Evolutionary conservation across 1,140 invertebrate species (phyloP), one percentile per base, ranked within the genome.

Genomic region (Danaus melanippus): DNA sequence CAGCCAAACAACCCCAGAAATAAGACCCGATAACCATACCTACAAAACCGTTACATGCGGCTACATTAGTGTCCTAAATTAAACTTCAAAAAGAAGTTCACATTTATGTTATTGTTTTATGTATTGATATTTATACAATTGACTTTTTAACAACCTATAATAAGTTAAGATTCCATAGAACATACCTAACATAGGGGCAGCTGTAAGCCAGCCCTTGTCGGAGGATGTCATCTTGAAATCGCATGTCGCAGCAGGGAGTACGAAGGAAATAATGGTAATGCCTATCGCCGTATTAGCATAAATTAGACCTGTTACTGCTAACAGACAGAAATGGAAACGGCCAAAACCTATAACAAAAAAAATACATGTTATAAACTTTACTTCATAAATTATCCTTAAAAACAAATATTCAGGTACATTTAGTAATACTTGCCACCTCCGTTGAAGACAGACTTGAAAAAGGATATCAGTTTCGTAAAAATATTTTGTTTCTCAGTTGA

Each of bases 11-110:
- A 40, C 95, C 95, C 94, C 94, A 96, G 77, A 96, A 92, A 84
- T 95, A 95, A n/a, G 94, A 95, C 11, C 95, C 94, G 58, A 95
- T 86, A 55, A 96, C 91, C 95, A 96, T 96, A 60, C 95, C 95
- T 94, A 65, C 11, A 56, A 56, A 45, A 8, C 2, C 21, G 21
- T 32, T 32, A 32, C 6, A 32, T 32, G 21, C 21, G 21, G 21
- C 21, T 32, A 32, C 2, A 49, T 40, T 44, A 50, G 6, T 39
- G n/a, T 10, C 21, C 21, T 32, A 32, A 32, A 32, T 32, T 32
- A 32, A 32, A 32, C 21, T 4, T 32, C 21, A 32, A 32, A 7
- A 32, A 7, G 4, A 4, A 32, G 21, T 32, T 4, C 6, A 32
- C 6, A 32, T 32, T 32, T 32, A n/a, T n/a, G 15, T 15, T 15